Evolutionary conservation across 1,140 invertebrate genomes (phyloP).

Genomic region (Drosophila watanabei): DNA sequence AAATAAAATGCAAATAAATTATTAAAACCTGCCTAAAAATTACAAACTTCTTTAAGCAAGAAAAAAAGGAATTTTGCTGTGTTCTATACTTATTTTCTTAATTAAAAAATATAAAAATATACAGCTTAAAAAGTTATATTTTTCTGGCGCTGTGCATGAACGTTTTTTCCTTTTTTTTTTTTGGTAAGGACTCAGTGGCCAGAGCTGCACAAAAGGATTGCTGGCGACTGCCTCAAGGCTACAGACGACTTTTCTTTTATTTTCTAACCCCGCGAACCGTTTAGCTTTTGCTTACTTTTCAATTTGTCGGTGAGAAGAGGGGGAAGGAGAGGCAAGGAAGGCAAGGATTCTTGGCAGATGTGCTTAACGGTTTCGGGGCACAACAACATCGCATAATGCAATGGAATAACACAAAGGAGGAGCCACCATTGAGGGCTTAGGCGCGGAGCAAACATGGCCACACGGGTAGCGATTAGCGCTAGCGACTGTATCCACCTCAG

Average conservation of each 20-base stretch:
- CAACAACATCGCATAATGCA: slow-evolving; percentile 51
- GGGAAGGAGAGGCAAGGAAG: background rate
- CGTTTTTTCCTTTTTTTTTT: background rate
- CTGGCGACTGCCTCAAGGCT: slow-evolving; percentile 58
- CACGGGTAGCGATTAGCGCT: slow-evolving; percentile 63
- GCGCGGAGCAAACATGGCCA: slow-evolving; percentile 44
- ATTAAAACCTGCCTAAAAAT: background rate
- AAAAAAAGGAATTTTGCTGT: background rate
- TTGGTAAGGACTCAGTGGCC: background rate
- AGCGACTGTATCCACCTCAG: slow-evolving; percentile 17
- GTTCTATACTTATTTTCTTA: too few species aligned
- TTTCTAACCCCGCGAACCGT: slow-evolving; percentile 50
- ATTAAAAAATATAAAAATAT: background rate
- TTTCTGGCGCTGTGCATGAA: slow-evolving; percentile 1
- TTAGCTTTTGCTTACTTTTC: slow-evolving; percentile 77
- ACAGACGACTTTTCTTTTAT: slow-evolving; percentile 53
- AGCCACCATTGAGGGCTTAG: slow-evolving; percentile 27
- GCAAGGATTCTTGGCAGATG: slow-evolving; percentile 36
- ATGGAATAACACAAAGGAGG: slow-evolving; percentile 61
- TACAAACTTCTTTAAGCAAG: background rate
- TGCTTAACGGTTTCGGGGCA: slow-evolving; percentile 52
- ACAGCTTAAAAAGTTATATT: background rate
- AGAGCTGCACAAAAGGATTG: slow-evolving; percentile 55
- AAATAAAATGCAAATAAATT: background rate
- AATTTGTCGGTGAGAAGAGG: slow-evolving; percentile 44